phyloP scores from a whole-genome alignment of 2,797 vertebrate species.

The Lepilemur ruficaudatus region DNA sequence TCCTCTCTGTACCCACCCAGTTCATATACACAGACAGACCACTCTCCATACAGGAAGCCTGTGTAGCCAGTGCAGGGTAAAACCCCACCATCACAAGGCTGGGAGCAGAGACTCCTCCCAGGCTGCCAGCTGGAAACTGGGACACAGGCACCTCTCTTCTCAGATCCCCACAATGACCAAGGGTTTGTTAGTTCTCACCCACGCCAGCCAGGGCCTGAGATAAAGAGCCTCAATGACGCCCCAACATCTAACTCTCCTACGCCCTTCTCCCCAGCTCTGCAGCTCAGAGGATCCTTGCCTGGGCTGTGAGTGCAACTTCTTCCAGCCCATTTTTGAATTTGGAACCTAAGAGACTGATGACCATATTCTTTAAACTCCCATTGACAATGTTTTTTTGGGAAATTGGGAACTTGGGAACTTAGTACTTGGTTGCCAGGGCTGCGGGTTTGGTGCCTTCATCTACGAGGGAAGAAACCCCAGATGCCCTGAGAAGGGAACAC shows the following conservation, averaged over 20 bases:
- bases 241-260: not conserved
- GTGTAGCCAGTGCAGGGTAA: accelerated
- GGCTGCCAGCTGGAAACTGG: not conserved
- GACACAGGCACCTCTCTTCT: not conserved
- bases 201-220: not conserved
- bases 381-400: not conserved
- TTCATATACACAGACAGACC: not conserved
- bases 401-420: not conserved
- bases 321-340: not conserved
- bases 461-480: not conserved
- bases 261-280: not conserved
- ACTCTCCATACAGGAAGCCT: not conserved
- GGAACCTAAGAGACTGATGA: not conserved
- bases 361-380: not conserved
- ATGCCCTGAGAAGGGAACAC: not conserved
- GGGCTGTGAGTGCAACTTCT: accelerated
- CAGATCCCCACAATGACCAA: not conserved
- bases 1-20: not conserved
- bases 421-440: not conserved
- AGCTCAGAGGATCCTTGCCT: accelerated
- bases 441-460: not conserved
- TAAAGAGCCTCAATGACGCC: not conserved
- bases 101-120: not conserved
- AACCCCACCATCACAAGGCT: not conserved
- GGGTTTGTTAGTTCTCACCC: too few species aligned